Conservation (phyloP, 2,113 vertebrate genomes). For the Pungitius pungitius region DNA sequence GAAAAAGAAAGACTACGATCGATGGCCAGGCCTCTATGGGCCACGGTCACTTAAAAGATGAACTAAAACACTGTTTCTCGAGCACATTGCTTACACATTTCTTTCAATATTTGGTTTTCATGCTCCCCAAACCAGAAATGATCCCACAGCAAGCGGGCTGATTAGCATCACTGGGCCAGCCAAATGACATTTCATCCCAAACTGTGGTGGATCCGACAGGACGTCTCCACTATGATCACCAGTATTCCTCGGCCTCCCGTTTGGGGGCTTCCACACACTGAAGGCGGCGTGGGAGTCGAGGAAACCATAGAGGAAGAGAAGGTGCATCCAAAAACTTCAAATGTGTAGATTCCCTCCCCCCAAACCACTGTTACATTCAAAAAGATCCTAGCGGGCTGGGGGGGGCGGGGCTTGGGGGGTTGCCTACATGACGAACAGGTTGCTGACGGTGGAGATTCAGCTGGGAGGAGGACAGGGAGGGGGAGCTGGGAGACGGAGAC, state of each 20-base stretch:
- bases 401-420: not conserved
- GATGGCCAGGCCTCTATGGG: conserved; percentile 6
- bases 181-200: conserved; percentile 75
- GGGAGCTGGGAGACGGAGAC: conserved; percentile 53
- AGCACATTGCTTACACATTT: conserved; percentile 15
- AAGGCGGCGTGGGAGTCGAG: conserved; percentile 1
- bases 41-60: conserved; percentile 23
- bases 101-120: conserved; percentile 64
- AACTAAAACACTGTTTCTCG: conserved; percentile 39
- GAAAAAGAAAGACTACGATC: conserved; percentile 6
- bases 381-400: conserved; percentile 20
- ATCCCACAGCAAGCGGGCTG: conserved; percentile 18
- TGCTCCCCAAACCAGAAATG: conserved; percentile 35
- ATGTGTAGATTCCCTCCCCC: conserved; percentile 12
- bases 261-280: not conserved
- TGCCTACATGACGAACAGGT: conserved; percentile 65
- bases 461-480: not conserved
- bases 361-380: conserved; percentile 62
- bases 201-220: conserved; percentile 35
- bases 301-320: conserved; percentile 21
- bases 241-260: conserved; percentile 6
- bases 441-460: conserved; percentile 54
- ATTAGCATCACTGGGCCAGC: conserved; percentile 79
- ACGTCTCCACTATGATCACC: conserved; percentile 11
- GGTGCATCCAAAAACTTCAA: conserved; percentile 25